Evolutionary conservation across 2,797 vertebrate genomes (phyloP).

Genomic region (Pyrrhura leucotis): DNA sequence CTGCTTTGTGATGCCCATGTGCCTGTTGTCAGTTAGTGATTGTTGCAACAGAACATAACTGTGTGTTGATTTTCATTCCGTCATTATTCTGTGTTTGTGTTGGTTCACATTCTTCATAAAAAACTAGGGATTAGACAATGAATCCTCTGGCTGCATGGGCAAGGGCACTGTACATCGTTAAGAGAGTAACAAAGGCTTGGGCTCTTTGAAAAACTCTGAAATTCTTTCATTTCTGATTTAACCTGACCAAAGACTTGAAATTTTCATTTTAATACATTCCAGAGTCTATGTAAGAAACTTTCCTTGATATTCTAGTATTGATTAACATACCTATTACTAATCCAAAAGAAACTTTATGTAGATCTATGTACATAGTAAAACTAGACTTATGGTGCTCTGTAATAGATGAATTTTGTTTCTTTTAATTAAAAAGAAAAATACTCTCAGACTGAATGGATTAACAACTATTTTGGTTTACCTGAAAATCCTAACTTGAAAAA

Average conservation of each 20-base stretch:
- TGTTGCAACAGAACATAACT: rapidly evolving
- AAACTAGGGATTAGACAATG: neutral
- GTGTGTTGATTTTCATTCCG: neutral
- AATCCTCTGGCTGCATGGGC: neutral
- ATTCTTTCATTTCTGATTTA: slow-evolving; percentile 11
- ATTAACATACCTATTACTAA: slow-evolving; percentile 19
- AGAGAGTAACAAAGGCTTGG: neutral
- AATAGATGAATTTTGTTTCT: neutral
- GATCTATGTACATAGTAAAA: neutral
- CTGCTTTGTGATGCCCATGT: neutral
- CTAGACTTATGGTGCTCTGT: neutral
- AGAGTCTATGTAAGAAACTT: neutral
- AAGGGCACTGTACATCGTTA: neutral
- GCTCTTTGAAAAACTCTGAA: neutral
- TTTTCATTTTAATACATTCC: neutral
- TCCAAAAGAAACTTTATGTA: slow-evolving; percentile 7
- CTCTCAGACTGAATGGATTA: neutral
- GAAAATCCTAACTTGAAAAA: neutral
- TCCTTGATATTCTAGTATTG: neutral
- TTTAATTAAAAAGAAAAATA: neutral
- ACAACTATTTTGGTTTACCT: neutral
- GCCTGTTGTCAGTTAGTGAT: neutral
- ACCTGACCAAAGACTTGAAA: neutral
- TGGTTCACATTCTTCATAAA: neutral
- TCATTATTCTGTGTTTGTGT: neutral